Evolutionary conservation across 2,113 vertebrate genomes (phyloP), one percentile per base, ranked within the genome.

Genomic region (Plectropomus leopardus): DNA sequence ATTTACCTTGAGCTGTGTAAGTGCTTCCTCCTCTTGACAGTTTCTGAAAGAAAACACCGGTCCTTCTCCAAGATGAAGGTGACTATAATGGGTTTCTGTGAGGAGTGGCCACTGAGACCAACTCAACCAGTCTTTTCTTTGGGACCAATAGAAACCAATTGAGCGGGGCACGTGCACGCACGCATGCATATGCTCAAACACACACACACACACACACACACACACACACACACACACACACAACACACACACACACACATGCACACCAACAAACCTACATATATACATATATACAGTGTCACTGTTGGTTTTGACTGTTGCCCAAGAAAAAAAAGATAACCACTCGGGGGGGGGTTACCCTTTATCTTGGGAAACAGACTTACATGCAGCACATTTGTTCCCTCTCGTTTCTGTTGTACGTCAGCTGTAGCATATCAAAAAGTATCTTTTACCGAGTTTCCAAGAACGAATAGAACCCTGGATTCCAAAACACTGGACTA

Each of bases 31-130:
- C 26, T 59, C 59, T 72, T 69, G 72, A 64, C 28, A 61, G 19
- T 57, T n/a, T 34, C 26, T 34, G 42, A 69, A 36, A 44, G 28
- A 28, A 58, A 66, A 66, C n/a, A 54, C 16, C 40, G 21, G 17
- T 19, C 7, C 5, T 23, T 76, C 26, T 47, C 15, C 26, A 7
- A 55, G 61, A 75, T 1, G 13, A 57, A 34, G 9, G 16, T 54
- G 4, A 34, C 14, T 34, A 21, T 61, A 72, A 26, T 42, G n/a
- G 58, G 66, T 60, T 74, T 79, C 74, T 72, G 45, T 70, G 34
- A 68, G 88, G 83, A 53, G 90, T 64, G 90, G 85, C 76, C 42
- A 68, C 4, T 54, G 63, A 74, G 28, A 87, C 72, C 2, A 59
- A 57, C 53, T 2, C 4, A 82, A 50, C 47, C 67, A 63, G 57